Percentiles rank a stretch among this genome's conserved stretches.
phyloP scores from a whole-genome alignment of 2,888 invertebrate genomes.

The Lithophane ornitopus region DNA sequence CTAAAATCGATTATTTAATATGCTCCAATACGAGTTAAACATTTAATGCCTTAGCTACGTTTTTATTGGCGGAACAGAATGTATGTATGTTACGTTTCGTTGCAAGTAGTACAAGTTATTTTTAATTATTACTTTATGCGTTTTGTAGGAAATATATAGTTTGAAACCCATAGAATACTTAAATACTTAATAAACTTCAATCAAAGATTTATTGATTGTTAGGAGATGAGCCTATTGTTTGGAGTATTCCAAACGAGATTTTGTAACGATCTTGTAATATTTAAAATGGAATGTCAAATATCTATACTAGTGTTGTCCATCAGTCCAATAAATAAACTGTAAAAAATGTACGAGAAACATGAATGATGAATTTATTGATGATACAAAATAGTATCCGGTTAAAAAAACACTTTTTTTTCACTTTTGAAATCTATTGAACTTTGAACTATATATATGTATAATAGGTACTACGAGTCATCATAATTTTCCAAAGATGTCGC shows the following conservation, averaged over 20 bases:
- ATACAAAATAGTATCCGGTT: accelerated
- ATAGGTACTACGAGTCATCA: accelerated
- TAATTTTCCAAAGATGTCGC: accelerated
- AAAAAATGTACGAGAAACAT: neutral
- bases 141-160: neutral
- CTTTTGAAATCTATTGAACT: accelerated
- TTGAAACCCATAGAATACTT: neutral
- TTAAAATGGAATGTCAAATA: conserved; percentile 20
- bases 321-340: neutral
- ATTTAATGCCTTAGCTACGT: conserved; percentile 76
- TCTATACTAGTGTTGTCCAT: conserved; percentile 15
- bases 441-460: too few species aligned
- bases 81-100: conserved; percentile 64
- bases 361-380: neutral
- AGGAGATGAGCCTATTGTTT: neutral
- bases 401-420: neutral
- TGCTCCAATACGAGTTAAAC: conserved; percentile 80
- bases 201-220: too few species aligned
- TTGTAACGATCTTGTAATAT: neutral
- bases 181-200: too few species aligned
- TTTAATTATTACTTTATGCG: neutral
- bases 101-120: conserved; percentile 40
- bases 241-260: neutral
- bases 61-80: conserved; percentile 71
- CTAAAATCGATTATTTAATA: conserved; percentile 64